Evolutionary conservation across 2,113 vertebrate species (phyloP).

Genomic region (Pogona vitticeps): DNA sequence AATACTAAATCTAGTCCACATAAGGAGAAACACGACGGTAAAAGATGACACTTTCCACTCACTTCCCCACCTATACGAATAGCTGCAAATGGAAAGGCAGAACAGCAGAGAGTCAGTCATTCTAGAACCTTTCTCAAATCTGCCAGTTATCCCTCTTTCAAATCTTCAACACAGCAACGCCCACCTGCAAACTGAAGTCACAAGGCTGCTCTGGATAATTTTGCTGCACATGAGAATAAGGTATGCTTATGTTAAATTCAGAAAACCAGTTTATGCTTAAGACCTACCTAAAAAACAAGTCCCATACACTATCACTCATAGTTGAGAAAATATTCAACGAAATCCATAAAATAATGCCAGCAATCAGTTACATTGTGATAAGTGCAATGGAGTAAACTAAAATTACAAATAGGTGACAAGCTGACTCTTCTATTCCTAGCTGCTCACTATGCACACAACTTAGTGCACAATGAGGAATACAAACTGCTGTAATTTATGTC

Average conservation of each 20-base stretch:
- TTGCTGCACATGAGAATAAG: background rate
- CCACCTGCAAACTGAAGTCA: background rate
- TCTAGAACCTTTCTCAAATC: background rate
- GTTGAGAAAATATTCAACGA: no score
- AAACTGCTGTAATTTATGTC: no score
- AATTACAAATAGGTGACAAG: no score
- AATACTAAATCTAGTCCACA: background rate
- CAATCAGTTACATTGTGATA: no score
- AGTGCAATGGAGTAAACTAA: no score
- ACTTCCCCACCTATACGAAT: background rate
- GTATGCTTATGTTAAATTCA: background rate
- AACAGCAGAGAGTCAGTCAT: background rate
- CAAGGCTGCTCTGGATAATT: background rate
- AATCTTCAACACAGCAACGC: background rate
- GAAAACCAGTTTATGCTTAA: background rate
- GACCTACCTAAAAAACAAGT: background rate
- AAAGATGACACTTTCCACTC: background rate
- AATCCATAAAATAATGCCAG: no score
- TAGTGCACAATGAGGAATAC: no score
- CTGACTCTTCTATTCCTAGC: no score
- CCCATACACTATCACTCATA: background rate
- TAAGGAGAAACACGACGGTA: background rate
- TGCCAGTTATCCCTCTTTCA: no score
- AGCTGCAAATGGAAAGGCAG: background rate
- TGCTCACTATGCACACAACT: no score